phyloP scores from a whole-genome alignment of 1,140 invertebrate species.

The Drosophila nannoptera region DNA sequence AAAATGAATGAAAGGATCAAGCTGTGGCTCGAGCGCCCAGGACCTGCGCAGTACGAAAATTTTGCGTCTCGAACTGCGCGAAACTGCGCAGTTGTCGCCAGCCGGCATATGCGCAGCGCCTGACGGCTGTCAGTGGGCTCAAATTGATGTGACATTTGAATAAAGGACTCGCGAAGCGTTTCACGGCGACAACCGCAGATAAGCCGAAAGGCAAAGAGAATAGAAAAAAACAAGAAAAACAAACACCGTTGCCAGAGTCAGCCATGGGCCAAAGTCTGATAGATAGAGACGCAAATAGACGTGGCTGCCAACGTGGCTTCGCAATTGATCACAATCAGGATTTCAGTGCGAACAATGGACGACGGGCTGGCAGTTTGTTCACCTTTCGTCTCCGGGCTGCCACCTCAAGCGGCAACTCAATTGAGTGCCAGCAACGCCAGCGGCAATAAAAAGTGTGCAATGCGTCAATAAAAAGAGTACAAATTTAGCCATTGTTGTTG shows the following conservation, averaged over 20 bases:
- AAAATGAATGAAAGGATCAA: neutral
- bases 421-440: constrained; percentile 26
- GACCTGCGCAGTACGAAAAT: constrained; percentile 41
- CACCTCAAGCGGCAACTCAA: constrained; percentile 54
- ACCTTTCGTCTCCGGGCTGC: constrained; percentile 53
- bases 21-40: constrained; percentile 13
- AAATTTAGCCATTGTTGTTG: constrained; percentile 67
- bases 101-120: constrained; percentile 23
- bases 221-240: constrained; percentile 9
- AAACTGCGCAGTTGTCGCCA: too few relatives aligned
- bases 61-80: too few relatives aligned
- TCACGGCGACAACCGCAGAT: constrained; percentile 61
- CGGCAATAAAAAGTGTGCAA: constrained; percentile 54
- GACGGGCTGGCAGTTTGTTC: constrained; percentile 56
- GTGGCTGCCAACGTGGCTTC: constrained; percentile 28
- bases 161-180: constrained; percentile 54
- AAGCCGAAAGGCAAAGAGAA: constrained; percentile 47
- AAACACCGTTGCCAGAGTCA: neutral
- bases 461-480: constrained; percentile 51
- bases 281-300: constrained; percentile 58
- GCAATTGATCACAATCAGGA: constrained; percentile 44
- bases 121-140: constrained; percentile 36
- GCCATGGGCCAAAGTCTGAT: neutral
- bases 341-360: constrained; percentile 4
- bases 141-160: constrained; percentile 65